Percentiles rank a stretch among this genome's conserved stretches.
phyloP scores from a whole-genome alignment of 2,113 vertebrate genomes.

The Stictonetta naevosa region DNA sequence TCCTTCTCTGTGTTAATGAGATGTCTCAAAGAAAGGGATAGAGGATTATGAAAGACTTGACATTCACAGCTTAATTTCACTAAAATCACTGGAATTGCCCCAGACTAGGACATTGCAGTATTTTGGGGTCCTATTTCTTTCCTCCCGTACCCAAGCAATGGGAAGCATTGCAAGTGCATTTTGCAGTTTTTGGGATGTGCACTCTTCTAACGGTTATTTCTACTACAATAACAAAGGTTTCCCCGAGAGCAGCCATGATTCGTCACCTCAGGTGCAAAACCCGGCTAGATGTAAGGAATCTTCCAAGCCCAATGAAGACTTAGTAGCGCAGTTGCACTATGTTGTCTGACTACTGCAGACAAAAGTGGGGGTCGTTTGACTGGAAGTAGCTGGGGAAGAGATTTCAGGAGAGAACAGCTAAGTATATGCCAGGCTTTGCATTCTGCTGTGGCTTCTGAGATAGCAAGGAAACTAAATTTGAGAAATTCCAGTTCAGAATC shows the following conservation, averaged over 20 bases:
- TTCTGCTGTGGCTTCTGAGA: background rate
- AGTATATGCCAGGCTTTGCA: fast-evolving
- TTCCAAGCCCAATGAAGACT: background rate
- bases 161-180: background rate
- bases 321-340: fast-evolving
- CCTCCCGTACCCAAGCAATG: background rate
- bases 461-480: background rate
- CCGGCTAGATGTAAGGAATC: background rate
- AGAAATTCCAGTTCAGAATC: background rate
- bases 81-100: background rate
- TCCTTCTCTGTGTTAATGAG: background rate
- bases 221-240: background rate
- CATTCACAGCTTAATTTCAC: background rate
- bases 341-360: background rate
- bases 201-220: background rate
- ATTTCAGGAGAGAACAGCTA: background rate
- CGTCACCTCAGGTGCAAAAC: background rate
- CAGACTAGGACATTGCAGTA: too few species aligned
- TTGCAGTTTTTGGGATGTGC: background rate
- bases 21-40: background rate
- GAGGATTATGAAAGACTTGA: background rate
- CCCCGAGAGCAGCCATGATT: background rate
- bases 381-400: background rate
- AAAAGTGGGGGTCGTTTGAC: background rate
- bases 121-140: background rate